Evolutionary conservation across 2,113 vertebrate genomes (phyloP), one percentile per base, ranked within the genome.

Genomic region (Myotis davidii): DNA sequence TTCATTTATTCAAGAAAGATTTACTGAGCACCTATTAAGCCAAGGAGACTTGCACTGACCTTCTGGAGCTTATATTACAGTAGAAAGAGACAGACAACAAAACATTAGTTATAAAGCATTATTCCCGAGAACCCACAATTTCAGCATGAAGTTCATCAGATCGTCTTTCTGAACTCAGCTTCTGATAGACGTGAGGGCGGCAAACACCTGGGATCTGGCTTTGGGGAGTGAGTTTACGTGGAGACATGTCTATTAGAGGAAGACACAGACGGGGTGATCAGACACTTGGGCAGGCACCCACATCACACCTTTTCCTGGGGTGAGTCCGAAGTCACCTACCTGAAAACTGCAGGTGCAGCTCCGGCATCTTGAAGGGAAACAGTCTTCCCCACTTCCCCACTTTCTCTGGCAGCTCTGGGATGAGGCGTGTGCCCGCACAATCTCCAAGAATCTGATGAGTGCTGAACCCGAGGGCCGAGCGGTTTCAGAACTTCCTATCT

Each of bases 361-460:
- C 29, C 37, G 32, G 39, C 14, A 3, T 83, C 39, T 29, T 21
- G 42, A 25, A 25, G 25, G 29, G 34, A 17, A 73, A 42, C 2
- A 9, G 48, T 79, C 27, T 67, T 56, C 12, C 39, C 52, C 37
- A 2, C 21, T 13, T 94, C 20, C 5, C 23, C 18, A 9, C 0
- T 37, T 67, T 82, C n/a, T n/a, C 17, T 5, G 1, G 25, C 42
- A 76, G 27, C 74, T 45, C 52, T 13, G 17, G 32, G 42, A 34
- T 34, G 4, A 0, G 23, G 27, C 0, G 0, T 25, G 6, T 32
- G 61, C 3, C 27, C 16, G 0, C 39, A 42, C 17, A 34, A 32
- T 8, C 29, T 54, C 34, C 34, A 61, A 76, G 65, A 29, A 67
- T 59, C n/a, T 27, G 56, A 27, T 18, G 3, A 20, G 9, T 3